These are phyloP conservation scores for Meloidogyne hapla DNA, from an alignment of 1,140 invertebrate genomes.

Conservation along the genomic window DNA sequence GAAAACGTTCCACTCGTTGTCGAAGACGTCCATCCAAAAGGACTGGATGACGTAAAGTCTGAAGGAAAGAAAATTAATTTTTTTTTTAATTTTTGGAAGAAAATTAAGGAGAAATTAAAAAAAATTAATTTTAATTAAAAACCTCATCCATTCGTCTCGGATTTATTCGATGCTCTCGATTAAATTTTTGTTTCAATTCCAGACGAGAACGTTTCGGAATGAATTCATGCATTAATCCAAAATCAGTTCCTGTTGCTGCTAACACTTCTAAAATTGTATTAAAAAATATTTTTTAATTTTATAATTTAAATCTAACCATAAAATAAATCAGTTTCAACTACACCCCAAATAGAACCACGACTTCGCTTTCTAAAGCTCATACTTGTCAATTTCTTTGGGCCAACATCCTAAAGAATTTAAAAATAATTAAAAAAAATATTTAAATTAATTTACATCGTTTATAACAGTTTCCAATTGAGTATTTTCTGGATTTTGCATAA, in stretches of 20 bases:
- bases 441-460: conserved; percentile 28
- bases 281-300: not conserved
- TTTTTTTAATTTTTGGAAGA: not conserved
- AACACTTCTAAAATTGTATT: conserved; percentile 45
- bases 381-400: conserved; percentile 46
- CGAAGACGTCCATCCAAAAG: conserved; percentile 31
- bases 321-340: conserved; percentile 47
- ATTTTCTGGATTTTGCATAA: conserved; percentile 40
- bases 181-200: conserved; percentile 51
- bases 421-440: not conserved
- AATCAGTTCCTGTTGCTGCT: conserved; percentile 46
- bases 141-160: conserved; percentile 40
- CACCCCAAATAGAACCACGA: conserved; percentile 33
- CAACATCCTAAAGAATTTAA: conserved; percentile 34
- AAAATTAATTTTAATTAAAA: not conserved
- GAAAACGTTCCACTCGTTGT: conserved; percentile 23
- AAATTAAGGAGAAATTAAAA: too few species aligned
- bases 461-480: conserved; percentile 40
- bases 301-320: conserved; percentile 26
- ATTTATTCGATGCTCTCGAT: conserved; percentile 43
- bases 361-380: conserved; percentile 42
- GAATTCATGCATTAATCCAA: conserved; percentile 51
- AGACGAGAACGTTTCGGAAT: conserved; percentile 41
- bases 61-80: not conserved
- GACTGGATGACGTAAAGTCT: conserved; percentile 15